These are phyloP conservation scores for Brachionus manjavacas DNA, from an alignment of 1,140 invertebrate genomes.

Conservation along the genomic window DNA sequence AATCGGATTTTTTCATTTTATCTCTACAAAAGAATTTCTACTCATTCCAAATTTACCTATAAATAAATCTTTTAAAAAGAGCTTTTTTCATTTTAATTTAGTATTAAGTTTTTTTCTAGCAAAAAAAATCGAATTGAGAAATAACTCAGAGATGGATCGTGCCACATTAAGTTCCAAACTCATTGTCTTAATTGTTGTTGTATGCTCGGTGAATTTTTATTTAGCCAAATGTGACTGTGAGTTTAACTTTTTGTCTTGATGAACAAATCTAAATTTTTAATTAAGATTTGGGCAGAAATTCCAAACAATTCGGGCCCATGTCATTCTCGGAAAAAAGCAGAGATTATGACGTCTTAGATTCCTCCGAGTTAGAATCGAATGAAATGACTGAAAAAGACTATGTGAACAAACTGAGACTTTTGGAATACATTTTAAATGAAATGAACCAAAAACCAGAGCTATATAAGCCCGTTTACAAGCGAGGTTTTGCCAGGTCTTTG, in stretches of 20 bases:
- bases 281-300: background rate
- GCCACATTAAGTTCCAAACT: background rate
- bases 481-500: background rate
- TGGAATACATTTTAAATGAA: background rate
- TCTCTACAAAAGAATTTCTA: background rate
- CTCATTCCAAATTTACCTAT: background rate
- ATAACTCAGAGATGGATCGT: background rate
- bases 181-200: background rate
- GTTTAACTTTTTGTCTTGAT: background rate
- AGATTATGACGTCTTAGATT: background rate
- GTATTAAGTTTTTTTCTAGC: background rate
- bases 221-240: constrained; percentile 1
- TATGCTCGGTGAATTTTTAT: constrained; percentile 1
- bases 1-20: background rate
- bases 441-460: background rate
- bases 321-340: background rate
- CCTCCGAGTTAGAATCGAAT: background rate
- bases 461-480: background rate
- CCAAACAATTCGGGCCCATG: background rate
- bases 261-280: background rate
- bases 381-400: background rate
- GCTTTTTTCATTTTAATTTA: background rate
- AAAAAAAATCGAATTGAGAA: background rate
- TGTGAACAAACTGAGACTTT: background rate
- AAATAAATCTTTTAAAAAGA: background rate